Evolutionary conservation across 2,888 invertebrate species (phyloP), one percentile per base, ranked within the genome.

Genomic region (Dermolepida albohirtum): DNA sequence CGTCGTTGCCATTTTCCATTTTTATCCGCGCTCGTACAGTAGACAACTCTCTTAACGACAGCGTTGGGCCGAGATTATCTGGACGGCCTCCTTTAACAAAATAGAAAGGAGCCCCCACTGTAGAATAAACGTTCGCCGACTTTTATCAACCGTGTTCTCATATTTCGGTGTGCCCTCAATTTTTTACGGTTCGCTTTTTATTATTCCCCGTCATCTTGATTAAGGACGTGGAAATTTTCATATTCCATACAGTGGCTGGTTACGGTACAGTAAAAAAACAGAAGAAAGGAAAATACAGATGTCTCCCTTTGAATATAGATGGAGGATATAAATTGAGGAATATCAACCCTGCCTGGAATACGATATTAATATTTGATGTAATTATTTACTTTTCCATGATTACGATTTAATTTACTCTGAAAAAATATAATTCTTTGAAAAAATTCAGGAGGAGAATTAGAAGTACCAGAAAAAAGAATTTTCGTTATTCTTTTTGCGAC

Each of bases 161-260:
- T 64, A 64, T 64, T 64, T 64, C 64, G 43, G 34, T 34, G 52
- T 52, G 52, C 52, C 52, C 43, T 52, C 52, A 16, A 52, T 62
- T 64, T 64, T 64, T 64, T 64, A 64, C 64, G 64, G 54, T 64
- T 64, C 64, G 52, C 29, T 44, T 40, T 64, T 64, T 64, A 64
- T 64, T 64, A 52, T 52, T 43, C 64, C 52, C 64, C 64, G 64
- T 64, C 52, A 64, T 64, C 52, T 52, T 52, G 64, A 64, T 64
- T 64, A 64, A 64, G 51, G 64, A 64, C 64, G 51, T 44, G 43
- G 34, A 64, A 64, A 64, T 52, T 52, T 64, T 64, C 54, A 64
- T 64, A 64, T 64, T 52, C 50, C 64, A 34, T 39, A 16, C 51
- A 16, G 43, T 64, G 34, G 34, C 59, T 44, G 34, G 39, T 6